A percentile compares a stretch with the other conserved stretches of the same genome.
Conservation (phyloP, 2,113 vertebrate species). For the Coturnix japonica region DNA sequence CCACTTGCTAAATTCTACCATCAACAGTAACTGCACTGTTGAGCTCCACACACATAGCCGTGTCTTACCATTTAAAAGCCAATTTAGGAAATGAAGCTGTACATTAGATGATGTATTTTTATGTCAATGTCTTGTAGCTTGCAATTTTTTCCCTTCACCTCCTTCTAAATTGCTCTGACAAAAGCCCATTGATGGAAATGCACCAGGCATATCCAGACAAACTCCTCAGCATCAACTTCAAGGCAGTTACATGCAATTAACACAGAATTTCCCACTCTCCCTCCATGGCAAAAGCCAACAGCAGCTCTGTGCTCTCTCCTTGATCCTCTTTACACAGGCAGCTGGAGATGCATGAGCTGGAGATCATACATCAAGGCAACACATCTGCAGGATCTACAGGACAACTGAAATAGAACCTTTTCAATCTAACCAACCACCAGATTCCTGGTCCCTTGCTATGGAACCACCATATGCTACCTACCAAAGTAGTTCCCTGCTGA, state of each 20-base stretch:
- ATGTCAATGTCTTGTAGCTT: not conserved
- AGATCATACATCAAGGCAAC: not conserved
- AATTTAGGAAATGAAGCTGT: not conserved
- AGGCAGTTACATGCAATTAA: not conserved
- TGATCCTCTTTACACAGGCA: accelerated
- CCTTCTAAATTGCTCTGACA: not conserved
- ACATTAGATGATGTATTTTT: not conserved
- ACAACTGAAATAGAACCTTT: not conserved
- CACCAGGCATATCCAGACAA: not conserved
- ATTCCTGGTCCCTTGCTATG: not conserved
- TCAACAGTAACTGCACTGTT: not conserved
- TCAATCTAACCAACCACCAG: not conserved
- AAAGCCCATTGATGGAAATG: not conserved
- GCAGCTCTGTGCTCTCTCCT: accelerated
- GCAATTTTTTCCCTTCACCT: not conserved
- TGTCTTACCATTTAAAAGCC: not conserved
- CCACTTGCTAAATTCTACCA: not conserved
- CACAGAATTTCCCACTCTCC: not conserved
- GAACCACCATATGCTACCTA: not conserved
- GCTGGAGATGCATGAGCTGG: not conserved
- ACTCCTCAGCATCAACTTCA: not conserved
- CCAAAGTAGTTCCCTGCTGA: not conserved
- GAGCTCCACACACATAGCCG: not conserved
- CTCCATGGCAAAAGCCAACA: accelerated
- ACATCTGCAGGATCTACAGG: not conserved